Base-by-base conservation (phyloP, 2,797 vertebrate genomes). In the Pangasius macronema region DNA sequence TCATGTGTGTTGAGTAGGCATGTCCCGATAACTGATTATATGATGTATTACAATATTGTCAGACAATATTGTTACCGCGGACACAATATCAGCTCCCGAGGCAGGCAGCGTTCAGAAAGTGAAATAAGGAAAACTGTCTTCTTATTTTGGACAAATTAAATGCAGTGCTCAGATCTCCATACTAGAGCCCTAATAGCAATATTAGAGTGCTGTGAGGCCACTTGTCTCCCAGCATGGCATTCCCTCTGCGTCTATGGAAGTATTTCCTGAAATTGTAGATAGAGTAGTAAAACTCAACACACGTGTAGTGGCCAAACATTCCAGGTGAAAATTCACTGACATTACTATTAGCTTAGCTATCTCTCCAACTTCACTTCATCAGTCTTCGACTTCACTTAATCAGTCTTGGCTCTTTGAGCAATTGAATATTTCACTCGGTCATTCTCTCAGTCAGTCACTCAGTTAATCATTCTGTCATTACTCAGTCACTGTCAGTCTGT, bases 1-100 rank as follows among this genome's bases (percentile, higher is more conserved):
- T 95, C 93, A 91, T 93, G 90, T 94, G 93, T 94, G 94, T 95
- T 92, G 92, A 95, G 91, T 84, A 72, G 53, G 83, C 65, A 51
- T 82, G 83, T 59, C 68, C 53, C 83, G 51, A 84, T 84, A 57
- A 73, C 68, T 30, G 22, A 61, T 72, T 39, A 72, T 84, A 73
- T 27, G 51, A 84, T 72, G 42, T 39, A 57, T 82, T 20, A 42
- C 55, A 65, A 82, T 82, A 65, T 68, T 33, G 33, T 80, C 77
- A 27, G 53, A 22, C 39, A 49, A 65, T 82, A 65, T 70, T 55
- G 82, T 72, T 49, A 67, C n/a, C 39, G 51, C 67, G 81, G 61
- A 83, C 65, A 70, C 22, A 3, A 24, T 68, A 83, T 53, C 55
- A 65, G 7, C 49, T 84, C 51, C 30, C 2, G 39, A 18, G 2